Conservation (phyloP, 2,113 vertebrate genomes). For the Hyperopisus bebe region DNA sequence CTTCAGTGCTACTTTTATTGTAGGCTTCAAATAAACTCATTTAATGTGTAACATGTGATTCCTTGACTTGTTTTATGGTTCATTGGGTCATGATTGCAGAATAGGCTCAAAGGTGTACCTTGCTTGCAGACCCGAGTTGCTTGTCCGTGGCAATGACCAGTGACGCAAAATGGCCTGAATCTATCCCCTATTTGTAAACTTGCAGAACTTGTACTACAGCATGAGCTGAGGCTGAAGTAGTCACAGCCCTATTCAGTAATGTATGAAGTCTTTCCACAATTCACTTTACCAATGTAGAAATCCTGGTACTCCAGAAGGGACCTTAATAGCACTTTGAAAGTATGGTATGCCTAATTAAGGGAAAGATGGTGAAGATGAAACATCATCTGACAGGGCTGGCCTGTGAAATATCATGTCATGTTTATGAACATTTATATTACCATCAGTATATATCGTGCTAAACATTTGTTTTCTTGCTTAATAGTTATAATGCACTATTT, state of each 20-base stretch:
- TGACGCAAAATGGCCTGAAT: neutral
- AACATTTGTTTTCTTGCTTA: too few relatives aligned
- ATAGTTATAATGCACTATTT: too few relatives aligned
- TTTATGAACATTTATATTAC: too few relatives aligned
- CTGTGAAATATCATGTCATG: too few relatives aligned
- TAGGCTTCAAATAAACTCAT: neutral
- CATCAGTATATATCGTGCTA: too few relatives aligned
- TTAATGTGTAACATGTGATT: neutral
- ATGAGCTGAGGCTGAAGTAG: neutral
- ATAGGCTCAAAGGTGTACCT: neutral
- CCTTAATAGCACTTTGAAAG: too few relatives aligned
- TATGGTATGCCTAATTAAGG: too few relatives aligned
- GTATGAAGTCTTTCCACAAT: too few relatives aligned
- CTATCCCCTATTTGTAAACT: neutral
- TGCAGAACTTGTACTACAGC: neutral
- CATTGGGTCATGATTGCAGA: neutral
- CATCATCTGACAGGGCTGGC: too few relatives aligned
- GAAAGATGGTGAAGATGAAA: too few relatives aligned
- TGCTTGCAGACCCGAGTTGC: neutral
- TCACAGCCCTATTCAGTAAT: neutral
- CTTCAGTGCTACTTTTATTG: neutral
- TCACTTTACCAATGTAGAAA: too few relatives aligned
- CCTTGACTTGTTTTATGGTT: neutral
- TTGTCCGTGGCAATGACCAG: neutral
- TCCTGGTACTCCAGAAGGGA: neutral